Evolutionary conservation across 2,113 vertebrate species (phyloP).

Genomic region (Spizaetus ornatus): DNA sequence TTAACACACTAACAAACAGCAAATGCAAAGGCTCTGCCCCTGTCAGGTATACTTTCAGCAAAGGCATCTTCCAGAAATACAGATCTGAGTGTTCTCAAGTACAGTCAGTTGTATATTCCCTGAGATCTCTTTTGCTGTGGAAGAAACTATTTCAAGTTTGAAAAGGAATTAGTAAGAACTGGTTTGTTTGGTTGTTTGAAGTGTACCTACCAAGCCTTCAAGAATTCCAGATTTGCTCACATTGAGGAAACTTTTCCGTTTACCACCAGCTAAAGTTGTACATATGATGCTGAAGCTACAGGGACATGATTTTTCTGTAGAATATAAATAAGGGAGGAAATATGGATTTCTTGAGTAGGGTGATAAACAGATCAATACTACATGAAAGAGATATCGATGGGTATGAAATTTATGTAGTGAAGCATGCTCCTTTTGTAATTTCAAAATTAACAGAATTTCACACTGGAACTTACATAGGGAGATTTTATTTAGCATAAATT

Average conservation of each 20-base stretch:
- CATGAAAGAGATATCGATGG: conserved; percentile 36
- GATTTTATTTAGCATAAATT: neutral
- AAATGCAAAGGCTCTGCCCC: neutral
- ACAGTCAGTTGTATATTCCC: neutral
- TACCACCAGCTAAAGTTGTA: neutral
- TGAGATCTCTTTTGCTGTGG: neutral
- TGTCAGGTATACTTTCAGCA: neutral
- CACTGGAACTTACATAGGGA: neutral
- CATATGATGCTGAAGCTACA: neutral
- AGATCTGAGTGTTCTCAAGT: neutral
- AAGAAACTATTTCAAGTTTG: neutral
- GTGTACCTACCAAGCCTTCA: neutral
- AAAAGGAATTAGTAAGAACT: neutral
- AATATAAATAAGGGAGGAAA: conserved; percentile 49
- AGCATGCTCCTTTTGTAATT: conserved; percentile 12
- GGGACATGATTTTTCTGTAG: conserved; percentile 13
- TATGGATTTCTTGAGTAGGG: conserved; percentile 40
- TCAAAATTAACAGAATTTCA: conserved; percentile 36
- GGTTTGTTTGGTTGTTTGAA: neutral
- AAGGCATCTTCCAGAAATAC: neutral
- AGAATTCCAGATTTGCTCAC: neutral
- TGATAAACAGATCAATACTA: conserved; percentile 64
- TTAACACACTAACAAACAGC: neutral
- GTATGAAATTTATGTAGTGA: conserved; percentile 16
- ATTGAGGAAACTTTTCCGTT: neutral